These are phyloP conservation scores for Apamea anceps DNA, from an alignment of 2,888 invertebrate species.

Conservation along the genomic window DNA sequence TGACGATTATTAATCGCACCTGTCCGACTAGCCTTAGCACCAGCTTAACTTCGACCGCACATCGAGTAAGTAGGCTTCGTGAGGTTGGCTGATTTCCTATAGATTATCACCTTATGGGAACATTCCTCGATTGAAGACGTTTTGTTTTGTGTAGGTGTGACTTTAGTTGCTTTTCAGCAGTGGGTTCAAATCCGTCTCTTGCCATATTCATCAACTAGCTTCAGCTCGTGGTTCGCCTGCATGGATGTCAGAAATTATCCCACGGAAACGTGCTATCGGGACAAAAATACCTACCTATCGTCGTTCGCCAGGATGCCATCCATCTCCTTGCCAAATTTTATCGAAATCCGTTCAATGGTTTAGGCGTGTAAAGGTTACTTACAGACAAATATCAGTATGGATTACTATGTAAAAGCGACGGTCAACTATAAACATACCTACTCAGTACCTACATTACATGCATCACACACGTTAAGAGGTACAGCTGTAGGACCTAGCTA, in stretches of 20 bases:
- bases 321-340: no score
- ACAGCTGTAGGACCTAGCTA: not conserved
- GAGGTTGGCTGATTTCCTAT: conserved; percentile 23
- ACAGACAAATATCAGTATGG: no score
- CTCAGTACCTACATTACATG: not conserved
- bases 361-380: no score
- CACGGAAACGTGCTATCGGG: no score
- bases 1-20: conserved; percentile 18
- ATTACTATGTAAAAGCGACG: not conserved
- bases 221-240: no score
- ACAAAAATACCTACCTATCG: no score
- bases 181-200: not conserved
- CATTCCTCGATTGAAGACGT: conserved; percentile 17
- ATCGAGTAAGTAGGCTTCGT: not conserved
- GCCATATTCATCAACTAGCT: not conserved
- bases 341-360: no score
- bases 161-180: not conserved
- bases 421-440: not conserved
- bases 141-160: conserved; percentile 26
- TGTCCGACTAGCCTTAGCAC: not conserved
- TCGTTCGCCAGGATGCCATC: no score
- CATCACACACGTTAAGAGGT: not conserved
- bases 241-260: no score
- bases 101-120: conserved; percentile 22
- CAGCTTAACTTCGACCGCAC: conserved; percentile 20